Conservation (phyloP, 2,113 vertebrate species). For the Carlito syrichta region DNA sequence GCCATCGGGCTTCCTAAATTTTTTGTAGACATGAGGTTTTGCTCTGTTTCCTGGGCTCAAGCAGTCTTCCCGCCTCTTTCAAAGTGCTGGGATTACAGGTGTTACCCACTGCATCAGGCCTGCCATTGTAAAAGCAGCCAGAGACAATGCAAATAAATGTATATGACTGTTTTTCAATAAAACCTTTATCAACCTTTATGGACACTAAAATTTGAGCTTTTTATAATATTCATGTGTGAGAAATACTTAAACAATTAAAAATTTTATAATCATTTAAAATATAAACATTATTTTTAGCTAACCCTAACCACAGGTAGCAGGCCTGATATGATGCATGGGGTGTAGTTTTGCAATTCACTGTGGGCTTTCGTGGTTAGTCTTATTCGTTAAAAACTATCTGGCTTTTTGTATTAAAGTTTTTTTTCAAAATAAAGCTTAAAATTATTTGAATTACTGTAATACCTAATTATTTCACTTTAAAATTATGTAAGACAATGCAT, state of each 20-base stretch:
- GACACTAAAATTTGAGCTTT: slow-evolving; percentile 22
- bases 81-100: no score
- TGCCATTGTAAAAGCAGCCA: not conserved
- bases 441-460: not conserved
- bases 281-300: not conserved
- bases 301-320: not conserved
- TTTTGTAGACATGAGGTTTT: no score
- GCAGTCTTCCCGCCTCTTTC: no score
- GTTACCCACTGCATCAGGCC: no score
- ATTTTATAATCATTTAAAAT: not conserved
- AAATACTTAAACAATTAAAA: no score
- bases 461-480: slow-evolving; percentile 3
- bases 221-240: not conserved
- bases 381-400: not conserved
- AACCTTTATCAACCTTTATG: not conserved
- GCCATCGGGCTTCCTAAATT: no score
- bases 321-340: not conserved
- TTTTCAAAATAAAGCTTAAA: not conserved
- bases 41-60: no score
- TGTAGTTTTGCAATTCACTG: not conserved
- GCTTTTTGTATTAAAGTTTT: not conserved
- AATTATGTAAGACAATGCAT: not conserved
- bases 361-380: not conserved
- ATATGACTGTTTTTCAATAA: not conserved
- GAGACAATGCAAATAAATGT: not conserved